These are phyloP conservation scores for Agrochola litura DNA, from an alignment of 2,888 invertebrate genomes.

Conservation along the genomic window DNA sequence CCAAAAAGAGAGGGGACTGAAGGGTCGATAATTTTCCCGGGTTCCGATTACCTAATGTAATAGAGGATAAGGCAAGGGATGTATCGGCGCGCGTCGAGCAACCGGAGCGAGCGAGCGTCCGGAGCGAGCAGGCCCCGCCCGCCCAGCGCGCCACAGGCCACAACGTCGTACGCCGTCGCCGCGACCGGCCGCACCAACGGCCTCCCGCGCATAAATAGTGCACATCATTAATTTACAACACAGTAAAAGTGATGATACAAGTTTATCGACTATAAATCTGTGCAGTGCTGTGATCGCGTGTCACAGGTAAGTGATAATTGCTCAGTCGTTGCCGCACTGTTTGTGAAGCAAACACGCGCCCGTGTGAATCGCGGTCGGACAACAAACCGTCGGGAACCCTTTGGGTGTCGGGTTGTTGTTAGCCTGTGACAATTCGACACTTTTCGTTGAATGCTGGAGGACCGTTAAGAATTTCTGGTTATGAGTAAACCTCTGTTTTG, in stretches of 20 bases:
- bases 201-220: conserved; percentile 78
- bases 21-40: conserved; percentile 69
- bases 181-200: conserved; percentile 82
- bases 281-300: conserved; percentile 88
- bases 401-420: conserved; percentile 75
- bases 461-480: conserved; percentile 69
- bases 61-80: conserved; percentile 73
- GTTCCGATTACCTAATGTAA: conserved; percentile 65
- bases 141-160: conserved; percentile 79
- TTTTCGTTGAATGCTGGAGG: conserved; percentile 71
- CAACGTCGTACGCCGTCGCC: conserved; percentile 81
- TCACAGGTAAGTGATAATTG: conserved; percentile 90
- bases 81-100: conserved; percentile 78
- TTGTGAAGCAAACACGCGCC: conserved; percentile 83
- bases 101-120: conserved; percentile 67
- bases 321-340: conserved; percentile 84
- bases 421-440: conserved; percentile 80
- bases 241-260: conserved; percentile 89
- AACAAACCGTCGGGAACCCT: conserved; percentile 78
- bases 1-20: conserved; percentile 53
- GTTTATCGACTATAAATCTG: conserved; percentile 90
- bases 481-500: conserved; percentile 61
- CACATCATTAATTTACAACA: conserved; percentile 88
- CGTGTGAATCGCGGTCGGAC: conserved; percentile 72
- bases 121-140: conserved; percentile 80